Evolutionary conservation across 2,113 vertebrate genomes (phyloP).

Genomic region (Heloderma charlesbogerti): DNA sequence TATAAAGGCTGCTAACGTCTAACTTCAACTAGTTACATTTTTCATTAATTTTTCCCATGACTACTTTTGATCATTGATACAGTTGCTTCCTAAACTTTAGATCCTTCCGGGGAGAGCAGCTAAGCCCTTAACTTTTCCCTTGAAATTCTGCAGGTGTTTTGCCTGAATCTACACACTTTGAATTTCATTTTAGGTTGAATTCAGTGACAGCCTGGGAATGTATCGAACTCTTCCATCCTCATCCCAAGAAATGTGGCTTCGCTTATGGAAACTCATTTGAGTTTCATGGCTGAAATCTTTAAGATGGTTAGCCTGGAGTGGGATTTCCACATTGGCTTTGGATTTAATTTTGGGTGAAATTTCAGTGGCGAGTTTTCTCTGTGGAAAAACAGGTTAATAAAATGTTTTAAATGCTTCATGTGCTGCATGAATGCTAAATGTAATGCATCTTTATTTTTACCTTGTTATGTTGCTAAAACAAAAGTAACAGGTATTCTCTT

Average conservation of each 20-base stretch:
- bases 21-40: no score
- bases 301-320: neutral
- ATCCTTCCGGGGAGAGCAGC: neutral
- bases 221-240: no score
- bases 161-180: neutral
- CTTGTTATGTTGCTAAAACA: neutral
- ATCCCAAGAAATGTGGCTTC: neutral
- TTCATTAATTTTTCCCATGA: no score
- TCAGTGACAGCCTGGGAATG: neutral
- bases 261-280: neutral
- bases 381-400: slow-evolving; percentile 23
- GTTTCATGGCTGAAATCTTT: neutral
- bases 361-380: neutral
- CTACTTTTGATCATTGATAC: neutral
- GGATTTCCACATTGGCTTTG: neutral
- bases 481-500: neutral
- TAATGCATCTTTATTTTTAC: neutral
- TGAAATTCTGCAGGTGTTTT: neutral
- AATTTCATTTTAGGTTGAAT: neutral
- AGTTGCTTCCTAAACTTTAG: neutral
- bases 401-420: neutral
- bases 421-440: neutral
- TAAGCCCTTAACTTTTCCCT: neutral
- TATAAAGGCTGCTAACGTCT: no score
- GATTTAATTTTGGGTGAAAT: neutral